A percentile compares a stretch with the other conserved stretches of the same genome.
Evolutionary conservation across 2,797 vertebrate genomes (phyloP).

Genomic region (Peromyscus nudipes): DNA sequence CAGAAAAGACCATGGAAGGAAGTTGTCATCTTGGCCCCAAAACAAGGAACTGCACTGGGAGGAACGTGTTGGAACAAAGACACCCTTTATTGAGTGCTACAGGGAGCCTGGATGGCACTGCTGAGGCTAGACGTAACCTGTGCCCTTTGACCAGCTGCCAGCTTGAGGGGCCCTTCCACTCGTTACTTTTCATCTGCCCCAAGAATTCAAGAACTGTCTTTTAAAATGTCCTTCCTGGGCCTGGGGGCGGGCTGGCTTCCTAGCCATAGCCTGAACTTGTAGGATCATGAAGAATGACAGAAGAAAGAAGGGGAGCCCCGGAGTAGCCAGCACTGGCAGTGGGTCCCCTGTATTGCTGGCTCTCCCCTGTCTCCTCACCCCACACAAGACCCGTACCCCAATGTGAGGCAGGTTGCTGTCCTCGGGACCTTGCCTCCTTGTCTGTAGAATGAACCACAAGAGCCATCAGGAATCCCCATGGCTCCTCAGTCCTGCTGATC

Average conservation of each 20-base stretch:
- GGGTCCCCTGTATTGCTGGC: not conserved
- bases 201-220: not conserved
- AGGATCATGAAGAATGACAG: not conserved
- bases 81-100: not conserved
- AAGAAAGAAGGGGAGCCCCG: too few relatives aligned
- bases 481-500: not conserved
- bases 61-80: not conserved
- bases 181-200: not conserved
- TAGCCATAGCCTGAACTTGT: not conserved
- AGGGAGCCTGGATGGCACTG: not conserved
- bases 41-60: not conserved
- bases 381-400: accelerated
- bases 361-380: not conserved
- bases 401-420: not conserved
- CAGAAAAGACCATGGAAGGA: not conserved
- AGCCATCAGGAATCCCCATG: too few relatives aligned
- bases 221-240: not conserved
- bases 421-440: not conserved
- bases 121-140: not conserved
- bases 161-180: not conserved
- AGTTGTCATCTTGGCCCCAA: not conserved
- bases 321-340: not conserved
- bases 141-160: not conserved
- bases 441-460: not conserved
- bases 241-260: not conserved